phyloP scores from a whole-genome alignment of 2,113 vertebrate genomes.

The Colaptes auratus region DNA sequence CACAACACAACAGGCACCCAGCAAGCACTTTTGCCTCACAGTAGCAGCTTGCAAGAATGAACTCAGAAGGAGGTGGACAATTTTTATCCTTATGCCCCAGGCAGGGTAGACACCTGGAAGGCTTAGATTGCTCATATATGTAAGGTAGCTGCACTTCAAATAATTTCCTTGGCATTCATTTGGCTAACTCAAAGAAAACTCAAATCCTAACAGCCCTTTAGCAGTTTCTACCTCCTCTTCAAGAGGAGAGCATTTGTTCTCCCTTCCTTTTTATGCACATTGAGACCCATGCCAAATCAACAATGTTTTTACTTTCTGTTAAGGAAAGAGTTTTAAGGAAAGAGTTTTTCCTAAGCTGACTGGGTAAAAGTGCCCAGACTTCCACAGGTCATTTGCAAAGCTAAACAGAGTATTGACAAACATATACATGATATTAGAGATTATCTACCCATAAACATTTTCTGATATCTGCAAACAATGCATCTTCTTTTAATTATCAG shows the following conservation, averaged over 20 bases:
- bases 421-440: background rate
- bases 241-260: background rate
- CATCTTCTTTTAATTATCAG: background rate
- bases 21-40: background rate
- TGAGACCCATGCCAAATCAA: background rate
- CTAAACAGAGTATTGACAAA: background rate
- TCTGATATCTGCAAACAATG: fast-evolving
- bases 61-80: background rate
- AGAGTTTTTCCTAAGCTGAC: background rate
- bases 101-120: background rate
- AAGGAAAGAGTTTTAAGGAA: too few species aligned
- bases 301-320: background rate
- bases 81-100: background rate
- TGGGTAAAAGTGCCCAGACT: background rate
- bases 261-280: fast-evolving
- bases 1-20: background rate
- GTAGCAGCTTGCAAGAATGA: background rate
- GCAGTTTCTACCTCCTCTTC: background rate
- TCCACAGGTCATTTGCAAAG: background rate
- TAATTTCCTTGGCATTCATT: background rate
- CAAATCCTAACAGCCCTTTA: background rate
- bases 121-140: background rate
- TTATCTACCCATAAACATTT: background rate
- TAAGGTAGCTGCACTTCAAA: background rate
- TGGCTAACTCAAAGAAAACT: background rate